A percentile compares a stretch with the other conserved stretches of the same genome.
Evolutionary conservation across 1,140 invertebrate genomes (phyloP).

Genomic region (Sitobion miscanthi): DNA sequence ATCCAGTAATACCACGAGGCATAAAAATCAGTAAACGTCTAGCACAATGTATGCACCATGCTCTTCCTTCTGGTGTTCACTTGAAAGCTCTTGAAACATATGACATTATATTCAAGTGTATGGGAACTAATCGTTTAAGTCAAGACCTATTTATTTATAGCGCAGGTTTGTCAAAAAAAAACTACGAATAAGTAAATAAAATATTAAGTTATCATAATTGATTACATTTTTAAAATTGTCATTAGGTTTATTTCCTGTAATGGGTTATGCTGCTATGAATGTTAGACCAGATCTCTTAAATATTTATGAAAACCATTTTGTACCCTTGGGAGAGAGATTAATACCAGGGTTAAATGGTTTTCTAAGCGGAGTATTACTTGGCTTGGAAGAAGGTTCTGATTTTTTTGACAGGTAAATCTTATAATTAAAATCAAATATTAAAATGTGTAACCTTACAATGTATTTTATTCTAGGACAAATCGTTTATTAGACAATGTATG

Average conservation of each 20-base stretch:
- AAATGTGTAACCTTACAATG: constrained; percentile 10
- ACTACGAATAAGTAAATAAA: background rate
- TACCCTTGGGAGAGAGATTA: constrained; percentile 80
- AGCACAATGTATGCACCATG: constrained; percentile 95
- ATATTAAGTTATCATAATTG: background rate
- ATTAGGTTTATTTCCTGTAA: constrained; percentile 85
- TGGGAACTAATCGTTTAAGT: constrained; percentile 82
- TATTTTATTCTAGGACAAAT: constrained; percentile 70
- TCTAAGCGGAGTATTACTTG: constrained; percentile 81
- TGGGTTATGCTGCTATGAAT: constrained; percentile 90
- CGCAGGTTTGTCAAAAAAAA: constrained; percentile 66
- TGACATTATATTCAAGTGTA: constrained; percentile 90
- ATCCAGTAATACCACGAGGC: constrained; percentile 85
- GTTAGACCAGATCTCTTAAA: constrained; percentile 81
- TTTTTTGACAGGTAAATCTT: constrained; percentile 78
- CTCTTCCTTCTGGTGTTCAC: constrained; percentile 89
- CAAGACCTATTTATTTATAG: constrained; percentile 89
- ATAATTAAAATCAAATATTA: constrained; percentile 21
- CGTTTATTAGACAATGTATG: constrained; percentile 79
- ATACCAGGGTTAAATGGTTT: constrained; percentile 88
- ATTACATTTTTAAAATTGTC: background rate
- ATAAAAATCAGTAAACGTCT: constrained; percentile 92
- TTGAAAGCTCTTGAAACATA: constrained; percentile 93
- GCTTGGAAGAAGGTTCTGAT: constrained; percentile 90
- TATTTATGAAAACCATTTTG: constrained; percentile 93